These are phyloP conservation scores for Fregetta grallaria DNA, from an alignment of 2,113 vertebrate species.

Conservation along the genomic window DNA sequence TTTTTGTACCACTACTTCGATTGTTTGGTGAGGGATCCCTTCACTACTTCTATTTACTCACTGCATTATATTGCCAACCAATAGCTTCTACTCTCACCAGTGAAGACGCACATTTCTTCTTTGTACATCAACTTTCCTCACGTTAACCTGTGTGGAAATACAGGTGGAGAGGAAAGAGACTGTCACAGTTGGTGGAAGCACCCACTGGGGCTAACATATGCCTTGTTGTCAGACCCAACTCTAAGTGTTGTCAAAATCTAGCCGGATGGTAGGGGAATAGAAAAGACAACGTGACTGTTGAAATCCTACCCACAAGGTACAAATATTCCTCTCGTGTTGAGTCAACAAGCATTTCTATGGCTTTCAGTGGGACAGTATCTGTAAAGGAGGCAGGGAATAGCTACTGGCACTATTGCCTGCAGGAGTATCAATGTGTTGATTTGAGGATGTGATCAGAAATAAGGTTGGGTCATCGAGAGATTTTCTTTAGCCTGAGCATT, in stretches of 20 bases:
- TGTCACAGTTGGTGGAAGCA: not conserved
- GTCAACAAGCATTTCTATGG: not conserved
- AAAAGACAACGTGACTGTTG: not conserved
- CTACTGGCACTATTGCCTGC: not conserved
- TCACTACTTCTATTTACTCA: not conserved
- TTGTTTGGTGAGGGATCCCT: not conserved
- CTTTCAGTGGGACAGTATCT: not conserved
- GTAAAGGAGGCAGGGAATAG: not conserved
- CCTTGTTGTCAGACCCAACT: not conserved
- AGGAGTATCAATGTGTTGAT: not conserved
- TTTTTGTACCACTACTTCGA: not conserved
- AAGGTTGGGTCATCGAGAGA: not conserved
- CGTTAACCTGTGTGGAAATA: not conserved
- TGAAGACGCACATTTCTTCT: not conserved
- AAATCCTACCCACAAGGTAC: not conserved
- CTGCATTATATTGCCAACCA: not conserved
- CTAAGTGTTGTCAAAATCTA: not conserved
- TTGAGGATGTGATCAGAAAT: not conserved
- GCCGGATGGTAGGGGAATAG: not conserved
- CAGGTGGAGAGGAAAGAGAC: not conserved
- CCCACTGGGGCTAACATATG: not conserved
- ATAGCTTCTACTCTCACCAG: not conserved
- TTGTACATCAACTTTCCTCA: not conserved
- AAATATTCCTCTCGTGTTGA: not conserved
- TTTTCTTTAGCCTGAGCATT: not conserved